These are phyloP conservation scores for Sciurus niger DNA, from an alignment of 2,113 vertebrate genomes.

Conservation along the genomic window DNA sequence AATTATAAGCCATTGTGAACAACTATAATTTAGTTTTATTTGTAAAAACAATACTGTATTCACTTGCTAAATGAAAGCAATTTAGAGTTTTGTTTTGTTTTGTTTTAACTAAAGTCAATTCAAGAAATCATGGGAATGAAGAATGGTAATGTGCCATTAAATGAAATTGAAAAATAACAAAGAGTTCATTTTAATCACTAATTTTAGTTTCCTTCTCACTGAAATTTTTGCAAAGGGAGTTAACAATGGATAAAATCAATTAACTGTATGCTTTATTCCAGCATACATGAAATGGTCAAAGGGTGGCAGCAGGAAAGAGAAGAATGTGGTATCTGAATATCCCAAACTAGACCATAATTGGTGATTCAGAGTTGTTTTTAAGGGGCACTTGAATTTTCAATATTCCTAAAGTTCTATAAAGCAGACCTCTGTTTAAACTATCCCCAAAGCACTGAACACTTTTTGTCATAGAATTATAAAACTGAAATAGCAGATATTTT, in stretches of 20 bases:
- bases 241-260: constrained; percentile 64
- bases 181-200: constrained; percentile 49
- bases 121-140: constrained; percentile 61
- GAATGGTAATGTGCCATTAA: constrained; percentile 59
- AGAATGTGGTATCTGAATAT: neutral
- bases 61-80: constrained; percentile 32
- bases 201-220: constrained; percentile 51
- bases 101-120: constrained; percentile 42
- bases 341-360: neutral
- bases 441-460: neutral
- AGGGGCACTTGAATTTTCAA: neutral
- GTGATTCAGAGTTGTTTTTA: neutral
- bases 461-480: constrained; percentile 49
- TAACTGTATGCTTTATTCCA: constrained; percentile 31
- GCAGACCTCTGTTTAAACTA: neutral
- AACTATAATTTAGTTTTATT: constrained; percentile 52
- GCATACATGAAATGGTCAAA: constrained; percentile 18
- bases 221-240: constrained; percentile 33
- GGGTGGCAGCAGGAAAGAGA: neutral
- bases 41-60: constrained; percentile 55
- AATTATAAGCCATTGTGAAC: constrained; percentile 42
- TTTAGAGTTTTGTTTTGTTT: neutral
- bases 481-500: neutral
- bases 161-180: constrained; percentile 71
- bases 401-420: constrained; percentile 44